These are phyloP conservation scores for Patella caerulea DNA, from an alignment of 2,888 invertebrate genomes.

Conservation along the genomic window DNA sequence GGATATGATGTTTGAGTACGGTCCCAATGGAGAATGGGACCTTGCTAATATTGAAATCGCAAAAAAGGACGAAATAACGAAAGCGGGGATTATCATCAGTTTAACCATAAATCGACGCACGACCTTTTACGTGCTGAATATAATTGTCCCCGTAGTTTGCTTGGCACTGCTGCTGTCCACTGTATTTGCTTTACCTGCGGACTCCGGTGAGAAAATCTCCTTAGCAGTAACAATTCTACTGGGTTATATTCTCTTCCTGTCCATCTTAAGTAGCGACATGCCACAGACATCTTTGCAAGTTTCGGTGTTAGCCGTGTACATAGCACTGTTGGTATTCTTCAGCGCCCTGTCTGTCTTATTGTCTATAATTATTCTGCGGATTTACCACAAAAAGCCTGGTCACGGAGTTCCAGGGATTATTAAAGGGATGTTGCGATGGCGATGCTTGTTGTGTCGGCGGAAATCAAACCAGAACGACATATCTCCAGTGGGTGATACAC, in stretches of 20 bases:
- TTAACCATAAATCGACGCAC: background rate
- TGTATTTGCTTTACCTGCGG: background rate
- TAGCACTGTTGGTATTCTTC: background rate
- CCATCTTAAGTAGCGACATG: background rate
- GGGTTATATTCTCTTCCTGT: background rate
- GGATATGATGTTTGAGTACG: background rate
- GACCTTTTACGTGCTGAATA: background rate
- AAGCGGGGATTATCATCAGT: background rate
- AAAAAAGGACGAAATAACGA: background rate
- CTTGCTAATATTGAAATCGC: background rate
- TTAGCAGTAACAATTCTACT: background rate
- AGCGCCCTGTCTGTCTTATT: background rate
- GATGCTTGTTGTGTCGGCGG: too few relatives aligned
- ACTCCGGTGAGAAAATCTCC: background rate
- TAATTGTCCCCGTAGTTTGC: background rate
- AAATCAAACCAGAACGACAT: too few relatives aligned
- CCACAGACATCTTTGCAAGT: background rate
- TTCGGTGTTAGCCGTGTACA: background rate
- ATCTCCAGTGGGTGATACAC: too few relatives aligned
- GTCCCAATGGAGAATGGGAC: background rate
- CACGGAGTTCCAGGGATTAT: background rate
- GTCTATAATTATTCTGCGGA: background rate
- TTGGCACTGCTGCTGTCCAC: background rate
- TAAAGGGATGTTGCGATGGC: too few relatives aligned
- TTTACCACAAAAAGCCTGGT: background rate